A percentile compares a stretch with the other conserved stretches of the same genome.
phyloP scores from a whole-genome alignment of 2,113 vertebrate species.

The Neolamprologus falcicula region DNA sequence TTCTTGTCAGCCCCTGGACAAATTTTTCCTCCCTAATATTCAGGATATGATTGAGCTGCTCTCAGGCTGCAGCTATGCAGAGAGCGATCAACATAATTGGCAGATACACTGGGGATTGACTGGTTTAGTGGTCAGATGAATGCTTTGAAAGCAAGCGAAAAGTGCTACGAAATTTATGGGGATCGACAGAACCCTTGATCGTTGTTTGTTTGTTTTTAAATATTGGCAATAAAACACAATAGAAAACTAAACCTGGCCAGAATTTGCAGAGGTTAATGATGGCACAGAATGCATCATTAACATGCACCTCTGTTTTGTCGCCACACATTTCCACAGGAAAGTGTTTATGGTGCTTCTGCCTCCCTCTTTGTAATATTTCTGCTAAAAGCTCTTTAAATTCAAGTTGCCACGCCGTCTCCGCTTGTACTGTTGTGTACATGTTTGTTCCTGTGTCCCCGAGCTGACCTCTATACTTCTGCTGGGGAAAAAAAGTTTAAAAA shows the following conservation, averaged over 20 bases:
- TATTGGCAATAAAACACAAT: background rate
- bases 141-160: background rate
- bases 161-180: background rate
- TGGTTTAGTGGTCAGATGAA: background rate
- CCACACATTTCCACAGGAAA: background rate
- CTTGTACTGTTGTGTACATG: background rate
- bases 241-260: background rate
- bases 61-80: background rate
- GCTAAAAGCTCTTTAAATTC: background rate
- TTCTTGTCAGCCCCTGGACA: background rate
- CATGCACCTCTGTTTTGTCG: background rate
- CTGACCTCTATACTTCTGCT: background rate
- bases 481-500: background rate
- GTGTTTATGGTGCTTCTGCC: background rate
- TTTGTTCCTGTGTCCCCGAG: background rate
- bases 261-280: background rate
- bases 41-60: background rate
- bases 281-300: background rate
- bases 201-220: background rate
- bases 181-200: background rate
- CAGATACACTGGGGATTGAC: background rate
- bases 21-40: background rate
- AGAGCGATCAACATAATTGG: background rate
- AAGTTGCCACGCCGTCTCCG: background rate
- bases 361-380: background rate